A percentile compares a stretch with the other conserved stretches of the same genome.
phyloP scores from a whole-genome alignment of 2,797 vertebrate genomes.

The Tiaroga cobitis region DNA sequence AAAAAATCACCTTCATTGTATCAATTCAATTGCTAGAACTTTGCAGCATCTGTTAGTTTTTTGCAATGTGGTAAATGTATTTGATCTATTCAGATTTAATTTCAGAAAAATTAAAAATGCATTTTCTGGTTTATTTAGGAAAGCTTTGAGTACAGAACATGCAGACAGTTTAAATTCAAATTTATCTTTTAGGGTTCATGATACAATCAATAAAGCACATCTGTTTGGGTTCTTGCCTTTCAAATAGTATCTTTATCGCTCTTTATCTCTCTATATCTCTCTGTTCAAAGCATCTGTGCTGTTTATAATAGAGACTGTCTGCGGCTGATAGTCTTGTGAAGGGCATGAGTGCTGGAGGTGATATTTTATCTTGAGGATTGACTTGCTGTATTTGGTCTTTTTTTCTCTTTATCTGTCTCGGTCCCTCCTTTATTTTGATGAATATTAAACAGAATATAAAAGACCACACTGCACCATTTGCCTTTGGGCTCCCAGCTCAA shows the following conservation, averaged over 20 bases:
- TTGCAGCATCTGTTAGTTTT: background rate
- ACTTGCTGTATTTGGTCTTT: slow-evolving; percentile 2
- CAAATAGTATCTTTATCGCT: slow-evolving; percentile 22
- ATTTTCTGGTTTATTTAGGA: background rate
- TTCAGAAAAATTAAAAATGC: background rate
- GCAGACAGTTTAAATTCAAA: slow-evolving; percentile 4
- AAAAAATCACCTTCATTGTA: background rate
- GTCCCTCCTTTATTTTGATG: slow-evolving; percentile 24
- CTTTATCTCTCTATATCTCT: background rate
- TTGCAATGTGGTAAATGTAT: background rate
- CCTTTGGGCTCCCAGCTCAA: slow-evolving; percentile 8
- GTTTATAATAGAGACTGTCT: slow-evolving; percentile 41
- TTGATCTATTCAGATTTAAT: background rate
- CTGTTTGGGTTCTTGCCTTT: slow-evolving; percentile 17
- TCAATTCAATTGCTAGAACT: background rate
- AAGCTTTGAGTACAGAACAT: background rate
- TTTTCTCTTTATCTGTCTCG: background rate
- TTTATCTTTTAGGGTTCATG: background rate
- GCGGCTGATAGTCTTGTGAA: slow-evolving; percentile 33
- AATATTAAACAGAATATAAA: slow-evolving; percentile 45
- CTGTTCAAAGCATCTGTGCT: slow-evolving; percentile 33
- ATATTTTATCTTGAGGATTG: background rate
- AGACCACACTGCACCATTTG: slow-evolving; percentile 29
- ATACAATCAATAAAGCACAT: slow-evolving; percentile 23
- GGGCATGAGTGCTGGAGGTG: slow-evolving; percentile 30